Conservation (phyloP, 2,113 vertebrate genomes). For the Petaurus breviceps region DNA sequence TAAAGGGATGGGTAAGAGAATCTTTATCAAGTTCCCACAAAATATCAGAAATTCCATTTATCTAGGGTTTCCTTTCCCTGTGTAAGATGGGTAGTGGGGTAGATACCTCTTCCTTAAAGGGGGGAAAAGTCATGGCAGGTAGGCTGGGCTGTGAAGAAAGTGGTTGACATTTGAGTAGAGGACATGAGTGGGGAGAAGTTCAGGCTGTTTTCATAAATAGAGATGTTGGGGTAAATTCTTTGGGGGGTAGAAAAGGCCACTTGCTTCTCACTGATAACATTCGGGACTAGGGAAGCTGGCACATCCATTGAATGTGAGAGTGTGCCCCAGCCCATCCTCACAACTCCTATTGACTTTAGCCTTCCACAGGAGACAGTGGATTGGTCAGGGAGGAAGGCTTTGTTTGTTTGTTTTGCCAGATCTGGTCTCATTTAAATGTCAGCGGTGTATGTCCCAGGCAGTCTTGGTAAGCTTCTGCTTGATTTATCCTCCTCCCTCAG, state of each 20-base stretch:
- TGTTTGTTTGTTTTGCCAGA: slow-evolving; percentile 39
- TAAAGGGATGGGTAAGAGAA: too few species aligned
- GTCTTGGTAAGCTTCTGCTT: slow-evolving; percentile 38
- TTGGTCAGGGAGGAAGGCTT: neutral
- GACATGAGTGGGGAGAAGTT: too few species aligned
- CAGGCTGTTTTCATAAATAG: neutral
- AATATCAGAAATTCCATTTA: too few species aligned
- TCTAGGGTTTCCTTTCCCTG: too few species aligned
- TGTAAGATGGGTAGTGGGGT: too few species aligned
- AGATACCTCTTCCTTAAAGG: too few species aligned
- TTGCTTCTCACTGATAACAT: neutral
- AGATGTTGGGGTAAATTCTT: neutral
- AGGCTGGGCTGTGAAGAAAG: too few species aligned
- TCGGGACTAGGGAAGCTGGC: neutral
- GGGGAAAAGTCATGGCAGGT: too few species aligned
- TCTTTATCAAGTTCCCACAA: too few species aligned
- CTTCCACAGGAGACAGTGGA: neutral
- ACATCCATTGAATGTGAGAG: neutral
- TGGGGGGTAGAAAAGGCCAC: neutral
- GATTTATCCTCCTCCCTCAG: slow-evolving; percentile 43
- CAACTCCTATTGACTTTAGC: neutral
- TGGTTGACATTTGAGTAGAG: too few species aligned
- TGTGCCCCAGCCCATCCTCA: neutral
- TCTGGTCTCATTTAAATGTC: slow-evolving; percentile 34
- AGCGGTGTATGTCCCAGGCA: neutral